These are phyloP conservation scores for Carposina sasakii DNA, from an alignment of 1,140 invertebrate genomes.

Conservation along the genomic window DNA sequence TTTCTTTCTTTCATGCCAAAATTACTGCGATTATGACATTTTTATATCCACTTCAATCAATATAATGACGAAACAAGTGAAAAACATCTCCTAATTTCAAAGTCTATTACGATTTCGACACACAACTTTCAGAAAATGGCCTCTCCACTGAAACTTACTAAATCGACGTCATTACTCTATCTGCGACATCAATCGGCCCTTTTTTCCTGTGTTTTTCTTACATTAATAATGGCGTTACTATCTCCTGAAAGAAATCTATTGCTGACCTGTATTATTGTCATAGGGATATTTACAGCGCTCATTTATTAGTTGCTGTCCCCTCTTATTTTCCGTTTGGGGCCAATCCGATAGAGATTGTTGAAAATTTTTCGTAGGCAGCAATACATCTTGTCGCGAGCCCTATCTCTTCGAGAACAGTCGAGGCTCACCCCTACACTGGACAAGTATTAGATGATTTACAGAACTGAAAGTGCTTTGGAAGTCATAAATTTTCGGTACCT, in stretches of 20 bases:
- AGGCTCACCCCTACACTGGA: slow-evolving; percentile 50
- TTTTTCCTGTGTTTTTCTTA: slow-evolving; percentile 64
- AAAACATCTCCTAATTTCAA: no score
- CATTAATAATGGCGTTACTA: slow-evolving; percentile 62
- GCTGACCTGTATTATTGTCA: slow-evolving; percentile 72
- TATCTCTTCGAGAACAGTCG: slow-evolving; percentile 67
- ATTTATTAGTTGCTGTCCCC: slow-evolving; percentile 67
- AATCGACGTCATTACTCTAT: slow-evolving; percentile 40
- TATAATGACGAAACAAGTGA: no score
- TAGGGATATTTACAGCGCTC: slow-evolving; percentile 67
- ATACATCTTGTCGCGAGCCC: slow-evolving; percentile 65
- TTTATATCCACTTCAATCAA: no score
- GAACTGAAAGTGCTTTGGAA: no score
- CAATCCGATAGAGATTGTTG: slow-evolving; percentile 68
- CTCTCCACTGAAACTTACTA: slow-evolving; percentile 29
- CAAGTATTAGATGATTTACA: slow-evolving; percentile 45
- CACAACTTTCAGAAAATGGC: no score
- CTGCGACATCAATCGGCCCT: slow-evolving; percentile 31
- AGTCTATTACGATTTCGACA: no score
- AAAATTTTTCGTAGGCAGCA: slow-evolving; percentile 70
- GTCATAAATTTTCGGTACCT: no score
- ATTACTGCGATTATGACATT: no score
- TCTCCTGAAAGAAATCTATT: slow-evolving; percentile 62
- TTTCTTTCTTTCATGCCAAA: no score
- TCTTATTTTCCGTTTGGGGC: slow-evolving; percentile 69